Evolutionary conservation across 2,797 vertebrate genomes (phyloP).

Genomic region (Geranospiza caerulescens): DNA sequence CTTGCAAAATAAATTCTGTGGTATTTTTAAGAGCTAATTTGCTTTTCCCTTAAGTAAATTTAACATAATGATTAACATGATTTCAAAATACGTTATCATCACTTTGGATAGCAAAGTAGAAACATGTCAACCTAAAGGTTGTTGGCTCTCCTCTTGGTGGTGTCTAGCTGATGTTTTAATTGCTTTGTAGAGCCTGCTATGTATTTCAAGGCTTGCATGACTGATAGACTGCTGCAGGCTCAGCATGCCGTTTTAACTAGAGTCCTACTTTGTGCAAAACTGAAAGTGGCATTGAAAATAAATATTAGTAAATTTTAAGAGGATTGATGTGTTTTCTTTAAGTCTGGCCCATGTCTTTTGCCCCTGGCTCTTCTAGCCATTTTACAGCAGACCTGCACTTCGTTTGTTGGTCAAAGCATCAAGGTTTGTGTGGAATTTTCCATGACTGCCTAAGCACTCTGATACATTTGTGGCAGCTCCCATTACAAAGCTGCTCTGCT

Average conservation of each 20-base stretch:
- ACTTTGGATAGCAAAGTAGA: neutral
- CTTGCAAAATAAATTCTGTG: neutral
- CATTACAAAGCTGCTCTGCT: slow-evolving; percentile 68
- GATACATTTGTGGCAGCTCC: slow-evolving; percentile 62
- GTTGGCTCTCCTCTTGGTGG: neutral
- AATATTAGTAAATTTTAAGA: neutral
- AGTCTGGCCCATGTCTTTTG: neutral
- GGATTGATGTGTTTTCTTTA: neutral
- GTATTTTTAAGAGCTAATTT: neutral
- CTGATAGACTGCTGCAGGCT: neutral
- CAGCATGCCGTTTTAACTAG: neutral
- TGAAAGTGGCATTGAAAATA: neutral
- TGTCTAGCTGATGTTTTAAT: slow-evolving; percentile 13
- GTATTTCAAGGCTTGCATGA: neutral
- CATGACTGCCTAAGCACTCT: slow-evolving; percentile 70
- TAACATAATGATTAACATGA: neutral
- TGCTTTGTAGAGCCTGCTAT: neutral
- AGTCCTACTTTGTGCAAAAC: neutral
- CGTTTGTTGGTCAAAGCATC: slow-evolving; percentile 57
- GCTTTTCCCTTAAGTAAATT: neutral
- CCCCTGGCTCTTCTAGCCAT: neutral
- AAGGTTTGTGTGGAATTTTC: slow-evolving; percentile 79
- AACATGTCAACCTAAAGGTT: neutral
- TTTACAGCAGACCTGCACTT: slow-evolving; percentile 33
- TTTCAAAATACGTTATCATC: neutral